These are phyloP conservation scores for Frankliniella fusca DNA, from an alignment of 2,888 invertebrate species.

Conservation along the genomic window DNA sequence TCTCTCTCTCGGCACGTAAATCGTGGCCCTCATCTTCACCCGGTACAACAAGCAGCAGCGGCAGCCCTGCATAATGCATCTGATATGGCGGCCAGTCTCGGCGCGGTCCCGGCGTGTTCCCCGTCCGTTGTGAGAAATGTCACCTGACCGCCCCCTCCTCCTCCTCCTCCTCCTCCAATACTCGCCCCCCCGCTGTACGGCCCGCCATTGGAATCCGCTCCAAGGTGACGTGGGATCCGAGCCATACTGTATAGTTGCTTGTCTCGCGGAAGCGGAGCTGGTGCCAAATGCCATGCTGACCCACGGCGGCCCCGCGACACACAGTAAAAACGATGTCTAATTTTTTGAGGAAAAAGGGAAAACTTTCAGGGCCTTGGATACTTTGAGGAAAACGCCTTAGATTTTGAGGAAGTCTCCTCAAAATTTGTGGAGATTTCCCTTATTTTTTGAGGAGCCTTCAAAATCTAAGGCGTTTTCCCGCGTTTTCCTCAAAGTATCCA, in stretches of 20 bases:
- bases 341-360: too few species aligned
- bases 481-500: too few species aligned
- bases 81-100: not conserved
- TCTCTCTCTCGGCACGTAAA: conserved; percentile 7
- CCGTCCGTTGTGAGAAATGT: not conserved
- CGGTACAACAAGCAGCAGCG: not conserved
- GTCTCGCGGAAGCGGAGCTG: not conserved
- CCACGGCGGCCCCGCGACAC: not conserved
- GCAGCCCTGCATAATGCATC: not conserved
- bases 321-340: too few species aligned
- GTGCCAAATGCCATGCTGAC: not conserved
- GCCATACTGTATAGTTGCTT: not conserved
- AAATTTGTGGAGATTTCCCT: too few species aligned
- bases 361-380: too few species aligned
- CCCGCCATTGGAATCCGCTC: not conserved
- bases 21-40: not conserved
- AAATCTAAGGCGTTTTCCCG: too few species aligned
- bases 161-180: too few species aligned
- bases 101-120: not conserved
- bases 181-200: too few species aligned
- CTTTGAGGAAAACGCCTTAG: too few species aligned
- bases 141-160: not conserved
- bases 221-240: not conserved
- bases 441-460: too few species aligned
- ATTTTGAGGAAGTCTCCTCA: too few species aligned